Base-by-base conservation (phyloP, 1,140 invertebrate species). In the Atopsyche davidsoni region DNA sequence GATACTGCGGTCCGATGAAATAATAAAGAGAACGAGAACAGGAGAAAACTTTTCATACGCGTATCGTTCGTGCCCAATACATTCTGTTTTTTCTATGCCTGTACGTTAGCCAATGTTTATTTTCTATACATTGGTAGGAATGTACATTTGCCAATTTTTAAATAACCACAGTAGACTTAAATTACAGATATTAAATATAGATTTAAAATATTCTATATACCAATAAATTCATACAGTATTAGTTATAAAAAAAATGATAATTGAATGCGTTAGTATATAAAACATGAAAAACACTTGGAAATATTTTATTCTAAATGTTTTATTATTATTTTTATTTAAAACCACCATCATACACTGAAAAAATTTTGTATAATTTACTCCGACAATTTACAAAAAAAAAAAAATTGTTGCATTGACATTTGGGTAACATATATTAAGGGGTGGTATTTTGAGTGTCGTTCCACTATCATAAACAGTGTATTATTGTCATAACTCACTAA, bases 391-490 rank as follows among this genome's bases (percentile, higher is more conserved):
- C 25, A 28, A 28, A 28, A 28, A n/a, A n/a, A n/a, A n/a, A n/a
- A n/a, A n/a, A n/a, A n/a, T n/a, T n/a, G n/a, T n/a, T n/a, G n/a
- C n/a, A n/a, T n/a, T n/a, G n/a, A n/a, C n/a, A n/a, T n/a, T n/a
- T n/a, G n/a, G n/a, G n/a, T n/a, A n/a, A n/a, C n/a, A n/a, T n/a
- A n/a, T n/a, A n/a, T 28, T n/a, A 28, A 28, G 24, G 24, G 6
- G n/a, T 28, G 24, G 6, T 7, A 6, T 28, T 28, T n/a, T 14
- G 1, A 36, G 47, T 41, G 50, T 44, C 32, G 53, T 39, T 40
- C 35, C 35, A 57, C 53, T 57, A 57, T 57, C 55, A 57, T 57
- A 57, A 57, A 57, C 55, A 57, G 50, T 53, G 42, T 51, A 57
- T 57, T 57, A 57, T 53, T 50, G 55, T 57, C 55, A 46, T 57